phyloP scores from a whole-genome alignment of 1,140 invertebrate genomes.

The Drosophila lacertosa region DNA sequence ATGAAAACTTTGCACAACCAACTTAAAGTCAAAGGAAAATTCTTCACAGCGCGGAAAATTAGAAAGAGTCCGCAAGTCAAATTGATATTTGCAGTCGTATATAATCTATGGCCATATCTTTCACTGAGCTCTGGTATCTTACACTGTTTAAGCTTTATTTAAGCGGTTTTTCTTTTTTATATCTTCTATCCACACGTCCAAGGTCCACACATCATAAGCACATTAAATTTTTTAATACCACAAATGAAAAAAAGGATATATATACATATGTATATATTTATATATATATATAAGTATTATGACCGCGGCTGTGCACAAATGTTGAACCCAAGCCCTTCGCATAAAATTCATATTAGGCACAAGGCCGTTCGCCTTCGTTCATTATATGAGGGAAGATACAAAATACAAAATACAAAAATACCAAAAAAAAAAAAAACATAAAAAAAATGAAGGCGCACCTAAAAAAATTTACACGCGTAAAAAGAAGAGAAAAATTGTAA shows the following conservation, averaged over 20 bases:
- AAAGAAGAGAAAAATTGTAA: conserved; percentile 55
- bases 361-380: conserved; percentile 53
- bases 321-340: conserved; percentile 50
- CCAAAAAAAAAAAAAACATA: conserved; percentile 24
- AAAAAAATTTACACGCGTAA: conserved; percentile 52
- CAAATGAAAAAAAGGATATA: conserved; percentile 19
- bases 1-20: conserved; percentile 19
- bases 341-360: conserved; percentile 80
- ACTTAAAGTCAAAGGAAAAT: conserved; percentile 1
- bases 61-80: not conserved
- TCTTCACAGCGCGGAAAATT: not conserved
- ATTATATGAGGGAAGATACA: conserved; percentile 58
- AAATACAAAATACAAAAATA: conserved; percentile 50
- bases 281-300: conserved; percentile 50
- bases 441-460: conserved; percentile 10
- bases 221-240: conserved; percentile 64
- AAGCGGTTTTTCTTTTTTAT: not conserved
- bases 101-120: not conserved
- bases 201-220: conserved; percentile 47
- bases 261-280: not conserved
- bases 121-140: not conserved
- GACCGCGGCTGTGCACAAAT: conserved; percentile 26
- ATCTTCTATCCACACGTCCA: conserved; percentile 15
- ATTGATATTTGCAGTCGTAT: not conserved
- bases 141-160: conserved; percentile 6